A percentile compares a stretch with the other conserved stretches of the same genome.
Conservation (phyloP, 2,113 vertebrate genomes). For the Malurus cyaneus region DNA sequence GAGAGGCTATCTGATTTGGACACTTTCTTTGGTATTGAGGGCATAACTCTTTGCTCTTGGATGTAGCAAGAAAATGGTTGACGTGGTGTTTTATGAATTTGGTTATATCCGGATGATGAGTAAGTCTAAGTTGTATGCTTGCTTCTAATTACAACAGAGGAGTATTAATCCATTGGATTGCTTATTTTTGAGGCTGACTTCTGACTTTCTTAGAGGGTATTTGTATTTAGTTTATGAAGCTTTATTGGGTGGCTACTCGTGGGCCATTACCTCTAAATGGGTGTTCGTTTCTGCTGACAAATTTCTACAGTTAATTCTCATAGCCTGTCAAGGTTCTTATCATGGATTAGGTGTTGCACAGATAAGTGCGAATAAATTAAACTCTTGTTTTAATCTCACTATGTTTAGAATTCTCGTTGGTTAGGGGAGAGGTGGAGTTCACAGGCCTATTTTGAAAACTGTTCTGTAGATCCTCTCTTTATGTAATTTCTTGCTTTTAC, state of each 20-base stretch:
- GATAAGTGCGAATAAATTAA: background rate
- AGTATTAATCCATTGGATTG: background rate
- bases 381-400: background rate
- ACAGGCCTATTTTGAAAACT: background rate
- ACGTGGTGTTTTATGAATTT: background rate
- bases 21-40: background rate
- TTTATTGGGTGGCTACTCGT: background rate
- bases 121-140: background rate
- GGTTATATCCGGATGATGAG: background rate
- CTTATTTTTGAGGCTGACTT: background rate
- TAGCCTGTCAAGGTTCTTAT: background rate
- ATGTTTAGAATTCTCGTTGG: background rate
- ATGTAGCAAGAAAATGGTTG: background rate
- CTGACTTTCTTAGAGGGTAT: background rate
- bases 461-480: background rate
- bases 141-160: background rate
- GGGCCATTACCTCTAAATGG: background rate
- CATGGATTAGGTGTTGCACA: background rate
- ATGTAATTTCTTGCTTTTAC: background rate
- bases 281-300: background rate
- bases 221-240: background rate
- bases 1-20: background rate
- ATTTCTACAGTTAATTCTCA: background rate
- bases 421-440: background rate
- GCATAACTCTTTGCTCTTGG: background rate